Percentiles rank a stretch among this genome's conserved stretches.
phyloP scores from a whole-genome alignment of 2,797 vertebrate genomes.

The Anniella stebbinsi region DNA sequence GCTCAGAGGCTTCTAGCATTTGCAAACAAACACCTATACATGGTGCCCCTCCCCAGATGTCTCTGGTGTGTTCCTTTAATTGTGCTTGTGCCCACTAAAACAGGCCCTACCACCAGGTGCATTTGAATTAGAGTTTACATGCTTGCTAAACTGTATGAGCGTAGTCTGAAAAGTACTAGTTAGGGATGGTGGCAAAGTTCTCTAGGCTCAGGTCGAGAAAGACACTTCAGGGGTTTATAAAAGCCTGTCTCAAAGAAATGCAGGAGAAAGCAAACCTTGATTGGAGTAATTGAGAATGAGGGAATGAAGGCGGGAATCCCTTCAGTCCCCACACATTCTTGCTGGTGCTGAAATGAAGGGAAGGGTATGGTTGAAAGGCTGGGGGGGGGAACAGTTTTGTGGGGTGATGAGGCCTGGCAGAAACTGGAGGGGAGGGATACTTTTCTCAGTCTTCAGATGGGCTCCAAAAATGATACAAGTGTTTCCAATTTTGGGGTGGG shows the following conservation, averaged over 20 bases:
- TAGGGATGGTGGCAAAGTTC: not conserved
- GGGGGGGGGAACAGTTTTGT: too few species aligned
- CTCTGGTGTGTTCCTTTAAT: too few species aligned
- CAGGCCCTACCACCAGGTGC: not conserved
- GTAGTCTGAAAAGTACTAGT: not conserved
- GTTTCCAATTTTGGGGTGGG: not conserved
- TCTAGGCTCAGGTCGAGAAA: not conserved
- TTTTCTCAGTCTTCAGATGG: not conserved
- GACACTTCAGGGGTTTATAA: not conserved
- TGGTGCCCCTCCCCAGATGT: too few species aligned
- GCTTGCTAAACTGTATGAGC: too few species aligned
- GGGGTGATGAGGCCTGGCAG: not conserved
- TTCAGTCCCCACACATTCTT: too few species aligned
- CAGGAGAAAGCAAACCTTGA: not conserved
- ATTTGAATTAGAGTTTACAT: not conserved
- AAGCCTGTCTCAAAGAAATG: not conserved
- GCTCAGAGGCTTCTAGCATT: too few species aligned
- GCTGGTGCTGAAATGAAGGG: too few species aligned
- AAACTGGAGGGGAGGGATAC: not conserved
- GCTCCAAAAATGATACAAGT: not conserved
- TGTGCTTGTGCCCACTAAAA: too few species aligned
- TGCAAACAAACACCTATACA: too few species aligned
- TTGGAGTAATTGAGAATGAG: too few species aligned
- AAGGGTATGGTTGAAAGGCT: too few species aligned
- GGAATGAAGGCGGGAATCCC: too few species aligned